These are phyloP conservation scores for Ciconia boyciana DNA, from an alignment of 2,113 vertebrate genomes.

Conservation along the genomic window DNA sequence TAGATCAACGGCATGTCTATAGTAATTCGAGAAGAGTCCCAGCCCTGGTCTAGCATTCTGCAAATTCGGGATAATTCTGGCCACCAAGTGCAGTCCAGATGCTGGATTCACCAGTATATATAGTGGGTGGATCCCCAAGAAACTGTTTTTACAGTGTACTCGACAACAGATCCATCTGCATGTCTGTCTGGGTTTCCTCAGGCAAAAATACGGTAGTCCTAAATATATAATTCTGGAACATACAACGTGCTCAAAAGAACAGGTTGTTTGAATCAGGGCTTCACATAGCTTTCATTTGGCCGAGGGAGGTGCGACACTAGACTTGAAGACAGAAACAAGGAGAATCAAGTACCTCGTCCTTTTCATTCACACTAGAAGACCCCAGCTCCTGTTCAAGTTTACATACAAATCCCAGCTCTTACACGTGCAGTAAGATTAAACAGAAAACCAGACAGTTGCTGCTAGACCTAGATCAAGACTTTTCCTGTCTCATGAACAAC, in stretches of 20 bases:
- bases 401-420: background rate
- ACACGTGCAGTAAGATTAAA: background rate
- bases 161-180: background rate
- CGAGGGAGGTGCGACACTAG: background rate
- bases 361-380: background rate
- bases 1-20: background rate
- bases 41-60: background rate
- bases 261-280: background rate
- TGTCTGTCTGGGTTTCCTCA: background rate
- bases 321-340: background rate
- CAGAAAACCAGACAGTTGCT: background rate
- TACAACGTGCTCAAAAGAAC: background rate
- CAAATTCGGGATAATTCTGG: background rate
- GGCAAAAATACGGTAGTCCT: background rate
- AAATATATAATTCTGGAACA: background rate
- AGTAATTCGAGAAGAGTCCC: background rate
- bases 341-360: background rate
- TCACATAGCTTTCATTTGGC: background rate
- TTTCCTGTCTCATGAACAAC: background rate
- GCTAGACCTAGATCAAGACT: background rate
- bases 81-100: background rate
- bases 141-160: background rate
- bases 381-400: background rate
- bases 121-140: background rate
- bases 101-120: background rate